These are phyloP conservation scores for Pseudomyrmex concolor DNA, from an alignment of 1,140 invertebrate genomes.

Conservation along the genomic window DNA sequence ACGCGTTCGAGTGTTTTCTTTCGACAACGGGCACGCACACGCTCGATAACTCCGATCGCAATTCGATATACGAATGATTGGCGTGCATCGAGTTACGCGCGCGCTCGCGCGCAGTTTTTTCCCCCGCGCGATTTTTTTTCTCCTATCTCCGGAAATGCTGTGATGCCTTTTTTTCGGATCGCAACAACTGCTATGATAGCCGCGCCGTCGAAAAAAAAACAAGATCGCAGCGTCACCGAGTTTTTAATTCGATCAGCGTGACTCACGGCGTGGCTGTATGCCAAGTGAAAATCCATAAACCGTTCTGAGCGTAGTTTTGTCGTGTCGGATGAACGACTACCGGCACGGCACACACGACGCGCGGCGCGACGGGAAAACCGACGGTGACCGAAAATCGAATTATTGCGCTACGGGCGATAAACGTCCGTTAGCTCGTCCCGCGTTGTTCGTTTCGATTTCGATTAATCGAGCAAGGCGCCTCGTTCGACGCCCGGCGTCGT, in stretches of 20 bases:
- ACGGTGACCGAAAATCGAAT: constrained; percentile 77
- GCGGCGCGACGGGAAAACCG: constrained; percentile 49
- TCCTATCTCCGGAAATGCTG: constrained; percentile 7
- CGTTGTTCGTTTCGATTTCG: constrained; percentile 79
- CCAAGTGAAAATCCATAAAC: constrained; percentile 78
- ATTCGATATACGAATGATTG: constrained; percentile 57
- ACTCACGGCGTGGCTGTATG: constrained; percentile 67
- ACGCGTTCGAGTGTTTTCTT: constrained; percentile 26
- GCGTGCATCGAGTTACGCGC: constrained; percentile 34
- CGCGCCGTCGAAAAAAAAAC: constrained; percentile 3
- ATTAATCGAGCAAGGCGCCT: constrained; percentile 79
- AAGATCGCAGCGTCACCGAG: constrained; percentile 59
- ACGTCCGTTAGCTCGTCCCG: constrained; percentile 72
- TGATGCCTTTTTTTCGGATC: constrained; percentile 20
- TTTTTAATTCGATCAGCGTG: constrained; percentile 74
- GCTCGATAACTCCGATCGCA: constrained; percentile 21
- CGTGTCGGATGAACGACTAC: constrained; percentile 64
- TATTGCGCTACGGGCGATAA: constrained; percentile 80
- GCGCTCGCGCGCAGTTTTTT: not conserved
- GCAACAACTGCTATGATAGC: constrained; percentile 48
- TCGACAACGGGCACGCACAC: constrained; percentile 1
- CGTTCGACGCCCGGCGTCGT: constrained; percentile 26
- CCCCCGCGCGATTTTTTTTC: constrained; percentile 14
- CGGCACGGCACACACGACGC: constrained; percentile 38
- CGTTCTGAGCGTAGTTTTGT: constrained; percentile 64